Conservation (phyloP, 2,888 invertebrate genomes). For the Lasioglossum marginatum region DNA sequence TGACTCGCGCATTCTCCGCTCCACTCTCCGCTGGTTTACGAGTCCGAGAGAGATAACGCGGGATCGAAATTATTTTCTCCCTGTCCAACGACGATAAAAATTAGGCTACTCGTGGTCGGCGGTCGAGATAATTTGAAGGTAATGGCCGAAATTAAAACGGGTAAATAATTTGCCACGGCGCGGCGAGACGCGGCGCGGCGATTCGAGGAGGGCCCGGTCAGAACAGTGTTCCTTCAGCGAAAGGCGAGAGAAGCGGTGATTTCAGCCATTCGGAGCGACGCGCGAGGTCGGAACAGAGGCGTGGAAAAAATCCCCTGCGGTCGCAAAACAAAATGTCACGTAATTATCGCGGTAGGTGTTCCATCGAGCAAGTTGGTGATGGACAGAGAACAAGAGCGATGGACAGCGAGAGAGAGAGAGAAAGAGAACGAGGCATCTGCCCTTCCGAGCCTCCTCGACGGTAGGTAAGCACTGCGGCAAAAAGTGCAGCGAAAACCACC, state of each 20-base stretch:
- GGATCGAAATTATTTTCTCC: conserved; percentile 28
- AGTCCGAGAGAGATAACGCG: background rate
- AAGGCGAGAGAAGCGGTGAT: background rate
- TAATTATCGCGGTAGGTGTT: conserved; percentile 82
- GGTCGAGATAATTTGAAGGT: conserved; percentile 54
- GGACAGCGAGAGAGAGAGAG: background rate
- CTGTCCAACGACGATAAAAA: conserved; percentile 39
- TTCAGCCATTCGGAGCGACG: conserved; percentile 24
- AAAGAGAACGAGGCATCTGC: background rate
- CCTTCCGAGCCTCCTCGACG: conserved; percentile 12
- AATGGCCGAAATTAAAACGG: conserved; percentile 56
- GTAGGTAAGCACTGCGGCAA: conserved; percentile 52
- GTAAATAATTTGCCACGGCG: background rate
- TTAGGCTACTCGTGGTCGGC: conserved; percentile 49
- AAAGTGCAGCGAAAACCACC: conserved; percentile 68
- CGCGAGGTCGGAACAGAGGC: conserved; percentile 66
- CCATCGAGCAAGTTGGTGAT: conserved; percentile 44
- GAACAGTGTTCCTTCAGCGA: background rate
- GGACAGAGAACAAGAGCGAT: background rate
- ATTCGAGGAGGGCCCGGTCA: background rate
- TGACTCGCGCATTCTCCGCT: background rate
- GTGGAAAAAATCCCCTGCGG: conserved; percentile 75
- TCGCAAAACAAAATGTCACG: conserved; percentile 80
- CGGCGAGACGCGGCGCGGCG: conserved; percentile 20
- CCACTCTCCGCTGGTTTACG: background rate